Percentiles rank a stretch among this genome's conserved stretches.
phyloP scores from a whole-genome alignment of 1,140 invertebrate species.

The Drosophila auraria region DNA sequence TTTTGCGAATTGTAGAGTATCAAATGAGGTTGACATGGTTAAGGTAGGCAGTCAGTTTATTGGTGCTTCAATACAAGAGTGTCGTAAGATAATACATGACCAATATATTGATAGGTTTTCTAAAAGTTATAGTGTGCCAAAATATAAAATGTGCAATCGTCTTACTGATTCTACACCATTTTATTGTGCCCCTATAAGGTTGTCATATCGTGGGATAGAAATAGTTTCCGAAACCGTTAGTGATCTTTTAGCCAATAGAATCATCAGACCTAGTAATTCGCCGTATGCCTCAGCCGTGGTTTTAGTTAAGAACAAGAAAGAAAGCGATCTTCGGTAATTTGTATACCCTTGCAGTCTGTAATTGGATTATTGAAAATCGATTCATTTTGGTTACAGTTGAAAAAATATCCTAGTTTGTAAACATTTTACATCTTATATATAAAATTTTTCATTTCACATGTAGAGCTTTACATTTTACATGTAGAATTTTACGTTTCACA shows the following conservation, averaged over 20 bases:
- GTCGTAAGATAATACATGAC: not conserved
- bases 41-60: not conserved
- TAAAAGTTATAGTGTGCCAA: not conserved
- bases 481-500: too few relatives aligned
- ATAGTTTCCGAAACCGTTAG: not conserved
- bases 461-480: too few relatives aligned
- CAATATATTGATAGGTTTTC: conserved; percentile 6
- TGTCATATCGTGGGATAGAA: not conserved
- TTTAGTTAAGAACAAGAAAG: not conserved
- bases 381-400: too few relatives aligned
- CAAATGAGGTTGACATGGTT: not conserved
- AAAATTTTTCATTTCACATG: too few relatives aligned
- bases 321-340: too few relatives aligned
- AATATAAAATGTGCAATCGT: not conserved
- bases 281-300: conserved; percentile 10
- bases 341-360: too few relatives aligned
- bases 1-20: not conserved
- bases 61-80: not conserved
- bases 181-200: not conserved
- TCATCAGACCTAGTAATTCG: not conserved
- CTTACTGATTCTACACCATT: not conserved
- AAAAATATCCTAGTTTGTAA: too few relatives aligned
- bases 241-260: not conserved
- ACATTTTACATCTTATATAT: too few relatives aligned
- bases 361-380: too few relatives aligned